Percentiles rank a stretch among this genome's conserved stretches.
phyloP scores from a whole-genome alignment of 2,113 vertebrate species.

The Ancistrus triradiatus region DNA sequence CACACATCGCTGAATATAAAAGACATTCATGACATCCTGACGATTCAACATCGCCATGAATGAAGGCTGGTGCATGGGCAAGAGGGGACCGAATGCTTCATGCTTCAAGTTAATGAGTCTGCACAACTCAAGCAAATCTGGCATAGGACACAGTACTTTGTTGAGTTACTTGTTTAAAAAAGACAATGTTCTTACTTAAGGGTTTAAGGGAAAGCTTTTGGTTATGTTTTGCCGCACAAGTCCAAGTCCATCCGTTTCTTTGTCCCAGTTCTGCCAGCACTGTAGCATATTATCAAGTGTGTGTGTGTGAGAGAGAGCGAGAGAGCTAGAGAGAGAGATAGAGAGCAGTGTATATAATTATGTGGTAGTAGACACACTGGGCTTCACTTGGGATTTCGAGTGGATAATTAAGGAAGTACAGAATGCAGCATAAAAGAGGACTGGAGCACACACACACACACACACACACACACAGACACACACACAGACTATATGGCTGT shows the following conservation, averaged over 20 bases:
- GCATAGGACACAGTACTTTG: too few species aligned
- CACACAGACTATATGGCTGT: too few species aligned
- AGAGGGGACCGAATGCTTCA: too few species aligned
- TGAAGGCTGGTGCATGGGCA: too few species aligned
- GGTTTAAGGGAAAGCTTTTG: neutral
- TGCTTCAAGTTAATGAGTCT: too few species aligned
- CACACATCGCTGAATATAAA: too few species aligned
- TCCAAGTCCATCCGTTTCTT: slow-evolving; percentile 49
- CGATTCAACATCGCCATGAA: too few species aligned
- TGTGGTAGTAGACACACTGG: slow-evolving; percentile 48
- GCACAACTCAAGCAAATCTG: too few species aligned
- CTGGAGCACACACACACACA: neutral
- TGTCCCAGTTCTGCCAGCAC: slow-evolving; percentile 67
- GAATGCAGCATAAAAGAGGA: slow-evolving; percentile 5
- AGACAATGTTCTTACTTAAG: too few species aligned
- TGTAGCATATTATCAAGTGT: slow-evolving; percentile 56
- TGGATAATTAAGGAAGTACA: slow-evolving; percentile 27
- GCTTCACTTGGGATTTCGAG: slow-evolving; percentile 14
- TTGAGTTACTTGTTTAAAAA: too few species aligned
- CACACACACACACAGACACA: neutral
- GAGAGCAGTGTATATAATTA: slow-evolving; percentile 45
- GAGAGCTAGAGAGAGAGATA: slow-evolving; percentile 39
- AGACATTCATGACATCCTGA: too few species aligned
- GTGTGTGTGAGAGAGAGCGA: slow-evolving; percentile 32
- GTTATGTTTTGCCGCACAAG: slow-evolving; percentile 26